Percentiles rank a stretch among this genome's conserved stretches.
Conservation (phyloP, 2,113 vertebrate genomes). For the Corynorhinus townsendii region DNA sequence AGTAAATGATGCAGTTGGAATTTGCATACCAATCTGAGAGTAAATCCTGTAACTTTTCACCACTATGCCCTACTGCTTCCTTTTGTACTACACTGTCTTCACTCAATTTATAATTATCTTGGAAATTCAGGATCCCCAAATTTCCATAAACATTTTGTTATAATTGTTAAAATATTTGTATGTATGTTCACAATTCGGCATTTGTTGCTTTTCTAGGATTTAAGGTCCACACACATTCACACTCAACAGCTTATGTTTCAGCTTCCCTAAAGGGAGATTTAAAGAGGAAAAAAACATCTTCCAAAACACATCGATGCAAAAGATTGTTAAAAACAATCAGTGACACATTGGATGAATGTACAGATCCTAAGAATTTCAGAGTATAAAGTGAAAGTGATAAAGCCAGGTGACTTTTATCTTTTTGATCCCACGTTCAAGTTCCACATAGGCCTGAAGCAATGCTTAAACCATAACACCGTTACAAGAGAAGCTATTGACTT, state of each 20-base stretch:
- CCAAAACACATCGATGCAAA: conserved; percentile 61
- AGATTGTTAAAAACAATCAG: conserved; percentile 73
- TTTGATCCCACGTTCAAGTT: conserved; percentile 72
- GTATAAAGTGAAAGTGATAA: conserved; percentile 58
- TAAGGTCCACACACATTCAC: background rate
- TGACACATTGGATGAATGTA: conserved; percentile 61
- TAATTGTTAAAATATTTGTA: background rate
- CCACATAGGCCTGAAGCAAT: conserved; percentile 61
- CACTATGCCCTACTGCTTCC: background rate
- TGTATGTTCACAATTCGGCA: background rate
- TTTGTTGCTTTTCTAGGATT: background rate
- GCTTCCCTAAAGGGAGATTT: conserved; percentile 50
- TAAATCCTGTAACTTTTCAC: background rate
- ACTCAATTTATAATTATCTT: background rate
- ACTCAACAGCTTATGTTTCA: background rate
- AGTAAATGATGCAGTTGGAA: background rate
- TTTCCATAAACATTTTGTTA: background rate
- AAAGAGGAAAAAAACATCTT: conserved; percentile 47
- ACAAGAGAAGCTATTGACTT: conserved; percentile 75
- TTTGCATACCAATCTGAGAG: background rate
- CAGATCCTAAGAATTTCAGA: conserved; percentile 58
- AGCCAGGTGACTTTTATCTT: conserved; percentile 69
- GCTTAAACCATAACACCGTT: conserved; percentile 65
- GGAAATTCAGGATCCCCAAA: background rate
- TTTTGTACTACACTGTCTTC: background rate